A percentile compares a stretch with the other conserved stretches of the same genome.
These are phyloP conservation scores for Xanthia togata DNA, from an alignment of 2,888 invertebrate genomes.

Conservation along the genomic window DNA sequence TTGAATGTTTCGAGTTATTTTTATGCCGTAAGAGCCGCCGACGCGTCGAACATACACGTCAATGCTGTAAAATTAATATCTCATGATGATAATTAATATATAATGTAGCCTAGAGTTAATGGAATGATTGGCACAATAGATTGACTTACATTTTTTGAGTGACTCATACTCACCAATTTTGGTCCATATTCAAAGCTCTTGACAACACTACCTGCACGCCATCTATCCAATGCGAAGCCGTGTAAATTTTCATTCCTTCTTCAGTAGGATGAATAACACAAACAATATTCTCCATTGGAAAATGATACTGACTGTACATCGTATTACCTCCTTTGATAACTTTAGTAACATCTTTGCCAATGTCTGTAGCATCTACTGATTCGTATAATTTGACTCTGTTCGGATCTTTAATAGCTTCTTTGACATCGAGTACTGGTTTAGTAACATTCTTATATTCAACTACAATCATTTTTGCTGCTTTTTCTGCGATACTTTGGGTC, in stretches of 20 bases:
- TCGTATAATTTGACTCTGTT: slow-evolving; percentile 62
- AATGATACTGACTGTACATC: slow-evolving; percentile 92
- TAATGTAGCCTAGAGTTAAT: not conserved
- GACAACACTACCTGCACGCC: slow-evolving; percentile 88
- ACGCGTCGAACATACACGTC: slow-evolving; percentile 86
- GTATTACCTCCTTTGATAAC: slow-evolving; percentile 86
- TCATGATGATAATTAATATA: not conserved
- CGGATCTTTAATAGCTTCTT: slow-evolving; percentile 69
- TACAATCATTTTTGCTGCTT: slow-evolving; percentile 88
- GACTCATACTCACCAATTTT: slow-evolving; percentile 87
- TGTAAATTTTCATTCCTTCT: slow-evolving; percentile 92
- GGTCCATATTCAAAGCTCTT: slow-evolving; percentile 86
- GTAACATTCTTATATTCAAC: slow-evolving; percentile 85
- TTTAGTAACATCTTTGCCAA: slow-evolving; percentile 74
- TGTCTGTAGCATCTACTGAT: slow-evolving; percentile 62
- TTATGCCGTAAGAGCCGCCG: slow-evolving; percentile 91
- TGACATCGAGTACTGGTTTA: slow-evolving; percentile 73
- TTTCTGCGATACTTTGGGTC: slow-evolving; percentile 86
- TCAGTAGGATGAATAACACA: slow-evolving; percentile 92
- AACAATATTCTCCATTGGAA: slow-evolving; percentile 92
- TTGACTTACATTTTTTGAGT: not conserved
- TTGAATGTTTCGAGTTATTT: slow-evolving; percentile 90
- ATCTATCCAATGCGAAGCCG: slow-evolving; percentile 91
- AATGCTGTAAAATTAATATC: slow-evolving; percentile 84
- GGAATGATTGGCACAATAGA: not conserved